These are phyloP conservation scores for Ptychochromis oligacanthus DNA, from an alignment of 2,113 vertebrate species.

Conservation along the genomic window DNA sequence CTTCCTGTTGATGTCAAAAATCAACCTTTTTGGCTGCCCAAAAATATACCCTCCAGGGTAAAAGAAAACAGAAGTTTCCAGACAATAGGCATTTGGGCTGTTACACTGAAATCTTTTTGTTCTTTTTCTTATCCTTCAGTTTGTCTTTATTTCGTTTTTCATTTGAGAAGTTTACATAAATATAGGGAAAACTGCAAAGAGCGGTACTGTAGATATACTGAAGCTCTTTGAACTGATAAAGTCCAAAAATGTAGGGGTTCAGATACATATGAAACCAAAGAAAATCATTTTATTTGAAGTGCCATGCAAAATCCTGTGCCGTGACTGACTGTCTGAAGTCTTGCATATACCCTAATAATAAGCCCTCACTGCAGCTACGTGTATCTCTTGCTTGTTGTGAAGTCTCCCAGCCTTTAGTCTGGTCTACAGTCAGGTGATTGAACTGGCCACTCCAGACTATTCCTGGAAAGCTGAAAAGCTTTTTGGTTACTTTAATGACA, in stretches of 20 bases:
- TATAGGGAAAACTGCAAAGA: neutral
- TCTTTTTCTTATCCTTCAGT: neutral
- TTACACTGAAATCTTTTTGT: neutral
- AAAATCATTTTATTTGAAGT: neutral
- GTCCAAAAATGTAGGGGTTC: neutral
- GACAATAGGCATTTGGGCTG: neutral
- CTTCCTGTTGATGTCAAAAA: conserved; percentile 58
- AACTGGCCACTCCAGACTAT: no score
- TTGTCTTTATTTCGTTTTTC: neutral
- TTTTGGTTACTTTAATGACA: neutral
- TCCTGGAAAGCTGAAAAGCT: neutral
- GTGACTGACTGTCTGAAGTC: neutral
- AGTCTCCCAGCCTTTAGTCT: neutral
- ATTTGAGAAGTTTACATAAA: neutral
- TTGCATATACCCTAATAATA: neutral
- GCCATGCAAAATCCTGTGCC: neutral
- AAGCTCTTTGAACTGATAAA: no score
- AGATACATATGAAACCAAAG: neutral
- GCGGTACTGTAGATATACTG: no score
- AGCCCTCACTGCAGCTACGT: neutral
- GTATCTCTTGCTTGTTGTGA: neutral
- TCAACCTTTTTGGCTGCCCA: neutral
- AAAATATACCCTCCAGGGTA: neutral
- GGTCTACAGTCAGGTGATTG: neutral
- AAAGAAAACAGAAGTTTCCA: neutral